These are phyloP conservation scores for Epirrita christyi DNA, from an alignment of 2,888 invertebrate species.

Conservation along the genomic window DNA sequence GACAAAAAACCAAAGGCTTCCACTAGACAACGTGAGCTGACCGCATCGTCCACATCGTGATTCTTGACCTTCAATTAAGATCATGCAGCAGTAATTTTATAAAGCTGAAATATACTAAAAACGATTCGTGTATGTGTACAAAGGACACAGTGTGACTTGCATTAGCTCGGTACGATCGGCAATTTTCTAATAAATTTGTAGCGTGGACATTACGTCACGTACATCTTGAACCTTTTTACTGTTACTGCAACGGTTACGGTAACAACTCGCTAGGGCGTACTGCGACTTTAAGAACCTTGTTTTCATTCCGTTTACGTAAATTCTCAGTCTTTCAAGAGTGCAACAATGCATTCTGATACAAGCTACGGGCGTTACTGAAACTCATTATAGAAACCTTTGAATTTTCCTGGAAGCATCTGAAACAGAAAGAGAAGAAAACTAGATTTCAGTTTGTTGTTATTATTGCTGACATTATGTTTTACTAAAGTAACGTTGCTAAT, in stretches of 20 bases:
- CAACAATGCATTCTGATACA: conserved; percentile 38
- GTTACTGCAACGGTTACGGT: not conserved
- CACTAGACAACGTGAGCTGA: too few species aligned
- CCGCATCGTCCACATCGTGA: too few species aligned
- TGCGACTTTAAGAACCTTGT: conserved; percentile 6
- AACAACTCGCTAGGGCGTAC: not conserved
- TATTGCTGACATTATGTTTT: too few species aligned
- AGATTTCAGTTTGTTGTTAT: not conserved
- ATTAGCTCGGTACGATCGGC: too few species aligned
- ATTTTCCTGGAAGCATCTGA: conserved; percentile 21
- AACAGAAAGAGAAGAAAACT: conserved; percentile 34
- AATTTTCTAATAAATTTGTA: too few species aligned
- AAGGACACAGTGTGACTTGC: too few species aligned
- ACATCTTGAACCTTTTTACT: not conserved
- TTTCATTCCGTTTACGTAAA: conserved; percentile 32
- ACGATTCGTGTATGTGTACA: too few species aligned
- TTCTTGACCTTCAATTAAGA: too few species aligned
- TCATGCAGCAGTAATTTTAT: too few species aligned
- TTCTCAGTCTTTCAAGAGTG: conserved; percentile 30
- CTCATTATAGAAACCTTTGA: conserved; percentile 35
- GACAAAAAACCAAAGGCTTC: too few species aligned
- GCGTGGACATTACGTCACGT: not conserved
- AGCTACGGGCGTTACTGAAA: conserved; percentile 23
- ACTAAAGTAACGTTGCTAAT: too few species aligned
- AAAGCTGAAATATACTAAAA: too few species aligned